Evolutionary conservation across 2,888 invertebrate genomes (phyloP).

Genomic region (Tubulanus polymorphus): DNA sequence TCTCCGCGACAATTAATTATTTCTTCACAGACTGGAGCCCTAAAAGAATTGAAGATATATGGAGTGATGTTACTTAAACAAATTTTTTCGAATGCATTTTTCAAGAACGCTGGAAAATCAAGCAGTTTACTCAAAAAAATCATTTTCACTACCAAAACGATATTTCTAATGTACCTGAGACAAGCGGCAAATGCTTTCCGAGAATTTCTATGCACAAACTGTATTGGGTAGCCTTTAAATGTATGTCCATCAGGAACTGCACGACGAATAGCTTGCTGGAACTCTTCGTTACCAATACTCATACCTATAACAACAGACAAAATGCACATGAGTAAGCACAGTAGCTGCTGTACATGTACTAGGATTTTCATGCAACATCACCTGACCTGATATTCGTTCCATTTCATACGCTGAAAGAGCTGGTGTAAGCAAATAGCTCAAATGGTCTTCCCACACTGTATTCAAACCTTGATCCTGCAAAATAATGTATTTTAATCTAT

Average conservation of each 20-base stretch:
- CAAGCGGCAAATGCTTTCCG: constrained; percentile 45
- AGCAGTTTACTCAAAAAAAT: background rate
- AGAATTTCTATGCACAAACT: constrained; percentile 52
- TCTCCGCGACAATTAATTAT: constrained; percentile 51
- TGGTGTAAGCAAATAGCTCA: constrained; percentile 50
- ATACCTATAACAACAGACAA: constrained; percentile 30
- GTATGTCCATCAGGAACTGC: constrained; percentile 54
- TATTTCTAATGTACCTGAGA: constrained; percentile 37
- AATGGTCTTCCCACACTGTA: constrained; percentile 51
- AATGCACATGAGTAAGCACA: background rate
- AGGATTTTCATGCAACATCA: background rate
- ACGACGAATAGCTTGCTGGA: constrained; percentile 49
- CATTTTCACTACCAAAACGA: no score
- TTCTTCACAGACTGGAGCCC: constrained; percentile 48
- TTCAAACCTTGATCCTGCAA: constrained; percentile 46
- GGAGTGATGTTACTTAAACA: background rate
- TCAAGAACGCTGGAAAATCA: background rate
- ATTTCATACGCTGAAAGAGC: constrained; percentile 51
- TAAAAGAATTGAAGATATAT: constrained; percentile 18
- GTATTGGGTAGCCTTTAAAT: constrained; percentile 53
- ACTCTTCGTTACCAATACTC: constrained; percentile 52
- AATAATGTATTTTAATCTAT: no score
- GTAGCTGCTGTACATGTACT: background rate
- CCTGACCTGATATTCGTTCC: constrained; percentile 48
- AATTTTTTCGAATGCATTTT: background rate